These are phyloP conservation scores for Scaptomyza caliginosa DNA, from an alignment of 2,888 invertebrate genomes.

Conservation along the genomic window DNA sequence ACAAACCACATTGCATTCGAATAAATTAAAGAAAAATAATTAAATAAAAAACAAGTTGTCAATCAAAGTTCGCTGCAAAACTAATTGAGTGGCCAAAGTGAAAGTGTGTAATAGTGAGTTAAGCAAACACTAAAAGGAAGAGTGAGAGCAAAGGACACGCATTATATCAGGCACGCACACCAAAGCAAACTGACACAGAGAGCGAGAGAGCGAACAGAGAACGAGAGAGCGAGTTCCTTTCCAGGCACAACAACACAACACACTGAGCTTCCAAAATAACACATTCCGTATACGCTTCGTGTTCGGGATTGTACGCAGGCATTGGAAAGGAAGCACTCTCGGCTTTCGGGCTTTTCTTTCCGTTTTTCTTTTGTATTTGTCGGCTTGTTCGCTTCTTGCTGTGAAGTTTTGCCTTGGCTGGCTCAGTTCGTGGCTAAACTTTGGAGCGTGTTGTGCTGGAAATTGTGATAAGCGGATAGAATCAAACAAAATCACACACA, in stretches of 20 bases:
- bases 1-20: constrained; percentile 14
- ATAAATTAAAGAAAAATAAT: constrained; percentile 17
- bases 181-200: constrained; percentile 2
- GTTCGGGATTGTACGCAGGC: constrained; percentile 63
- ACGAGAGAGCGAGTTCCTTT: constrained; percentile 28
- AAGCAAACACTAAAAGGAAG: too few relatives aligned
- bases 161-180: too few relatives aligned
- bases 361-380: constrained; percentile 22
- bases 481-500: constrained; percentile 2
- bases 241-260: constrained; percentile 50
- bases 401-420: constrained; percentile 55
- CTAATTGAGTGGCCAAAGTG: constrained; percentile 13
- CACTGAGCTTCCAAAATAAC: constrained; percentile 70
- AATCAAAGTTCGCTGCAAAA: constrained; percentile 44
- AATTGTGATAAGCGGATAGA: constrained; percentile 55
- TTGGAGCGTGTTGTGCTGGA: constrained; percentile 76
- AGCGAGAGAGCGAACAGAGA: constrained; percentile 11
- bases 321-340: constrained; percentile 60
- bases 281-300: constrained; percentile 54
- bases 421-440: constrained; percentile 77
- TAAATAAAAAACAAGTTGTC: constrained; percentile 9
- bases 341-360: constrained; percentile 22
- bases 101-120: constrained; percentile 13
- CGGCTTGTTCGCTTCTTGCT: constrained; percentile 44
- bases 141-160: constrained; percentile 51